Evolutionary conservation across 2,797 vertebrate species (phyloP), one percentile per base, ranked within the genome.

Genomic region (Oreonectes daqikongensis): DNA sequence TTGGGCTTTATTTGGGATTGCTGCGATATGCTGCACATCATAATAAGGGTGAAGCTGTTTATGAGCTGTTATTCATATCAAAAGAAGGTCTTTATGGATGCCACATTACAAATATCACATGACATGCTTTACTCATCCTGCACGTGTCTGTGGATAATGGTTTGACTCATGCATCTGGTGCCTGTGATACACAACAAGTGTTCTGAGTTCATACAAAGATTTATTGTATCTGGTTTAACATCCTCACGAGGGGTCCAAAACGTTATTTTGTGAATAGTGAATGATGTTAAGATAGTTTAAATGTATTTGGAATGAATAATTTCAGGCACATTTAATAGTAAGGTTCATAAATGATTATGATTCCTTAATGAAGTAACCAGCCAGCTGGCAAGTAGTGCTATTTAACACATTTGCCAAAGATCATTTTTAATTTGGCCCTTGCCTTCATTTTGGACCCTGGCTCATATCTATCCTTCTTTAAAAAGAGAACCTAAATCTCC

Each of bases 1-100:
- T 14, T 28, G 17, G 46, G 15, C 17, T 73, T 52, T 1, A 35
- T 35, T 61, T 40, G 30, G 4, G 12, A 44, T 15, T 8, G 22
- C 3, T 65, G 8, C 14, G 32, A 28, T 22, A 57, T 8, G 14
- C 5, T 15, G 24, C 53, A 35, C 32, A 28, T 15, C 53, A 59
- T 7, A 30, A 32, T 59, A 30, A 18, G 8, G 20, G 14, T 59
- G 15, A 32, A 0, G 14, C 30, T 32, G 1, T 53, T 59, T 2
- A 2, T 32, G 0, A 60, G 26, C 17, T 30, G 14, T 8, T 30
- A 59, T 59, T 59, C 26, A 50, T 67, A 72, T 83, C 53, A 84
- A 87, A 86, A 86, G 79, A 84, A 32, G 78, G 81, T 65, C 30
- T 87, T 85, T 48, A 85, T 90, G 85, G 76, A 85, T 87, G 84